Evolutionary conservation across 1,140 invertebrate genomes (phyloP), one percentile per base, ranked within the genome.

Genomic region (Ceratoteleas bidentatus): DNA sequence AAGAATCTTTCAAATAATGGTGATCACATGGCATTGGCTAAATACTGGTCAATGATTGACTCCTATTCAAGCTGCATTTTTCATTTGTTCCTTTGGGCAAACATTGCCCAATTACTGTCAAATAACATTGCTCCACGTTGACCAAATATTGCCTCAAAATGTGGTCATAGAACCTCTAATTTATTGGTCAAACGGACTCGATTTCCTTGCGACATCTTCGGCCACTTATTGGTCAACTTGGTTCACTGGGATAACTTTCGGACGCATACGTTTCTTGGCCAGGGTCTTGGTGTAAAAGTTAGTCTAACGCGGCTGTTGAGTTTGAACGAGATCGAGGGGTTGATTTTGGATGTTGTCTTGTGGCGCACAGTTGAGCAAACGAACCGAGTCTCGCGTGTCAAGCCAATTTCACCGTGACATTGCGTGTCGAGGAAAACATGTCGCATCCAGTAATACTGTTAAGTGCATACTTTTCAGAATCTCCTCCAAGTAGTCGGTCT

Each of bases 241-340:
- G 24, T 24, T 24, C 24, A 24, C 36, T 47, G 40, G 47, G 3
- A 43, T 58, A 32, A 13, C n/a, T 47, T 57, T 52, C 45, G 14
- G 34, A 58, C 34, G 36, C 6, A 34, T 58, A 24, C 24, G 24
- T 24, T 24, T 65, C 50, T 11, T 34, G 52, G 14, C 43, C 38
- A 38, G 33, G 32, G 24, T 8, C 60, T 73, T 54, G 54, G 58
- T 72, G 68, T 72, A 56, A 72, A 64, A 73, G 64, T 62, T 34
- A 73, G 16, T 24, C n/a, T 47, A 57, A 57, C 50, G 40, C n/a
- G 11, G 8, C 36, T 66, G 45, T 53, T 66, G 53, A 24, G n/a
- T 75, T 66, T 32, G 14, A 74, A 57, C 53, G 70, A 74, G 70
- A 74, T 74, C 70, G 60, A 65, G 45, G 5, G 24, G 32, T n/a